Percentiles rank a stretch among this genome's conserved stretches.
Evolutionary conservation across 2,113 vertebrate species (phyloP).

Genomic region (Dasyprocta punctata): DNA sequence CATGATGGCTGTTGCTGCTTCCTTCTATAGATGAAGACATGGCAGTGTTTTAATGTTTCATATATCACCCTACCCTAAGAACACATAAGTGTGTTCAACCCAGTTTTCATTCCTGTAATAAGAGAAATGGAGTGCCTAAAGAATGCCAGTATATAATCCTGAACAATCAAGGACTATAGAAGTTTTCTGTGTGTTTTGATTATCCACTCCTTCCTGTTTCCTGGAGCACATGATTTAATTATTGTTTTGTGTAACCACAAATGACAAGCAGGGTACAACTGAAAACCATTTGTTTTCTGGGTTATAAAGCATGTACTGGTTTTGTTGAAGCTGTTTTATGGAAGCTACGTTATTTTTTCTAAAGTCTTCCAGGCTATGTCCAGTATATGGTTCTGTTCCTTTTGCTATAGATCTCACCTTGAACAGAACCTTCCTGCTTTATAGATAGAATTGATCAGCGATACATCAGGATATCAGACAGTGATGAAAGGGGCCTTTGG

Average conservation of each 20-base stretch:
- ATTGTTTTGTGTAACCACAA: conserved; percentile 64
- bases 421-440: too few relatives aligned
- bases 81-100: background rate
- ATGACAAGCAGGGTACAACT: conserved; percentile 49
- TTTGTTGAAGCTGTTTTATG: conserved; percentile 31
- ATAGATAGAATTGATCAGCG: too few relatives aligned
- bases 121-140: background rate
- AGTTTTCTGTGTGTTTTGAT: conserved; percentile 29
- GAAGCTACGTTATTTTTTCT: conserved; percentile 34
- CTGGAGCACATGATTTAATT: conserved; percentile 59
- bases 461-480: too few relatives aligned
- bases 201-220: conserved; percentile 65
- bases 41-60: background rate
- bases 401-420: conserved; percentile 22
- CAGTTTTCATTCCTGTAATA: background rate
- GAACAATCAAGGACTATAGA: background rate
- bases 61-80: background rate
- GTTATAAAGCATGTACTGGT: conserved; percentile 10
- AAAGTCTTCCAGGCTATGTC: conserved; percentile 16
- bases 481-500: too few relatives aligned
- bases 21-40: background rate
- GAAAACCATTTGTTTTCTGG: conserved; percentile 63
- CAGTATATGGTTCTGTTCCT: background rate
- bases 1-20: background rate
- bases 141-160: background rate